These are phyloP conservation scores for Diplodus puntazzo DNA, from an alignment of 2,797 vertebrate species.

Conservation along the genomic window DNA sequence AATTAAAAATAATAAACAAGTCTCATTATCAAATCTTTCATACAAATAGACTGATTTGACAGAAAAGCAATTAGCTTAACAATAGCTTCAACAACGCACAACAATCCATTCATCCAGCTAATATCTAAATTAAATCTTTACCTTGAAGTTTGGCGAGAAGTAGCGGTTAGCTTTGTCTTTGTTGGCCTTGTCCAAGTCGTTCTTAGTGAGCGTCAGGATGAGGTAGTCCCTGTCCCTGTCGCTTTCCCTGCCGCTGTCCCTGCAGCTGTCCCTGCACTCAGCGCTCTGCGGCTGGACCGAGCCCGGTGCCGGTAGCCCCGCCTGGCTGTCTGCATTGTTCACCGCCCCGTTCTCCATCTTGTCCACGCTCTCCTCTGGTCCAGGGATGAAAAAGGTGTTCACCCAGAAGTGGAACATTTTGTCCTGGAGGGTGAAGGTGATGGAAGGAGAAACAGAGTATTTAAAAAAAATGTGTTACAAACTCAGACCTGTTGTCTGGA, in stretches of 20 bases:
- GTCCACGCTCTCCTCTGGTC: slow-evolving; percentile 92
- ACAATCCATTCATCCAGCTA: not conserved
- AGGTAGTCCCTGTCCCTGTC: slow-evolving; percentile 97
- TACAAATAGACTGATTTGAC: not conserved
- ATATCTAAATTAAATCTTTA: slow-evolving; percentile 60
- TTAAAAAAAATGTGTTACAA: not conserved
- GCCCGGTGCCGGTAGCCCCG: slow-evolving; percentile 62
- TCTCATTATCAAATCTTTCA: not conserved
- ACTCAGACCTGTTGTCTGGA: not conserved
- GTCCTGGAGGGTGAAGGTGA: slow-evolving; percentile 84
- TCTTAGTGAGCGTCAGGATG: slow-evolving; percentile 98
- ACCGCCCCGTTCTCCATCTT: slow-evolving; percentile 98
- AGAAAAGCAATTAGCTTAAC: not conserved
- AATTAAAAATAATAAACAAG: not conserved
- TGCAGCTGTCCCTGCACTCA: slow-evolving; percentile 90
- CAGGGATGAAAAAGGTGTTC: slow-evolving; percentile 99
- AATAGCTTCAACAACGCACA: not conserved
- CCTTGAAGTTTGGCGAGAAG: slow-evolving; percentile 99
- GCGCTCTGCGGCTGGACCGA: slow-evolving; percentile 82
- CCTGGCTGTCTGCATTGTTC: slow-evolving; percentile 91
- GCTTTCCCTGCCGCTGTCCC: slow-evolving; percentile 92
- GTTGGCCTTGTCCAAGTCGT: slow-evolving; percentile 99
- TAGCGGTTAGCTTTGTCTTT: slow-evolving; percentile 99
- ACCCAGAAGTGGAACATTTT: slow-evolving; percentile 99
- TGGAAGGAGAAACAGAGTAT: not conserved